Evolutionary conservation across 1,140 invertebrate species (phyloP).

Genomic region (Belonocnema kinseyi): DNA sequence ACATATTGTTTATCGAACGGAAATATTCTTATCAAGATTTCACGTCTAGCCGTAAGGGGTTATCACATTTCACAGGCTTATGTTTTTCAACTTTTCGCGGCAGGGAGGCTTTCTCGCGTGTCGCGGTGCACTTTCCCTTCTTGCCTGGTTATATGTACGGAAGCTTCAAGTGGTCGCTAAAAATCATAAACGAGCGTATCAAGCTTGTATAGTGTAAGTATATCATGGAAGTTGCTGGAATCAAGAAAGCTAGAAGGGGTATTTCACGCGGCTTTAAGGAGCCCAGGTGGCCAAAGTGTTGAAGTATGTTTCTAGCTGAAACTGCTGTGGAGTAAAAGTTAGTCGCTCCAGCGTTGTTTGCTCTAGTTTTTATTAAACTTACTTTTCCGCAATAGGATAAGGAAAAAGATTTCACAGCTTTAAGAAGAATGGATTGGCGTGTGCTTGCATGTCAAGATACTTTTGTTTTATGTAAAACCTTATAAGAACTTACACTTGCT

Average conservation of each 20-base stretch:
- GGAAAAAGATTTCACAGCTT: neutral
- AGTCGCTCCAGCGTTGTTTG: constrained; percentile 1
- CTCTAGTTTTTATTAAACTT: constrained; percentile 26
- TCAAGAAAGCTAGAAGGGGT: neutral
- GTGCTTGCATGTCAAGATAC: constrained; percentile 11
- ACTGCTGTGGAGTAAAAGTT: constrained; percentile 21
- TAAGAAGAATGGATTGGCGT: constrained; percentile 24
- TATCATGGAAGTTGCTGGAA: constrained; percentile 7
- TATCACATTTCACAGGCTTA: neutral
- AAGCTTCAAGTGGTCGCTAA: constrained; percentile 29
- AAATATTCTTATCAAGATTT: constrained; percentile 22
- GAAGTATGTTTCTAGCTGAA: constrained; percentile 18
- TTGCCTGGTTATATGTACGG: constrained; percentile 21
- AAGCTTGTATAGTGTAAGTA: neutral
- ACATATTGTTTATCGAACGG: constrained; percentile 28
- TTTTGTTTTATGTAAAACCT: neutral
- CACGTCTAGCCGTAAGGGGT: neutral
- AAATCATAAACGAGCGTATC: constrained; percentile 30
- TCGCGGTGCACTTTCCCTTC: neutral
- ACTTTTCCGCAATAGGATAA: neutral
- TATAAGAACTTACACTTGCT: neutral
- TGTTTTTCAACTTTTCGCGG: neutral
- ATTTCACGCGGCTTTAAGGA: constrained; percentile 9
- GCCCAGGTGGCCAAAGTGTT: constrained; percentile 27
- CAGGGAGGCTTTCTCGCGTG: neutral